Evolutionary conservation across 1,140 invertebrate genomes (phyloP).

Genomic region (Eupeodes corollae): DNA sequence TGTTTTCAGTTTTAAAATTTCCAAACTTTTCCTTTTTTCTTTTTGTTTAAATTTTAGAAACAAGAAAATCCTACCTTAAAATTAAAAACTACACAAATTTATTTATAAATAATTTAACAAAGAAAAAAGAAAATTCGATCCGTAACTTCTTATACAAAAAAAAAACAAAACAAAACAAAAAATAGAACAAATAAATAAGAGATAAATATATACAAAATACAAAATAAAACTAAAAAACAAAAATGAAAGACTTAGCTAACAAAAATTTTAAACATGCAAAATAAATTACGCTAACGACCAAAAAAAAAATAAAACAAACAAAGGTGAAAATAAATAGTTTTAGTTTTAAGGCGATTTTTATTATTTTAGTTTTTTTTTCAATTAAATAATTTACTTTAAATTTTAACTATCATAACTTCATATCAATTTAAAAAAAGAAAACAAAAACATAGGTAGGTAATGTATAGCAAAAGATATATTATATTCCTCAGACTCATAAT

Average conservation of each 20-base stretch:
- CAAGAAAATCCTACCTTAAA: too few species aligned
- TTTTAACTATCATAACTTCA: too few species aligned
- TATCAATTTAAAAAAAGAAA: too few species aligned
- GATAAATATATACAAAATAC: conserved; percentile 13
- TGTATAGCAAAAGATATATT: too few species aligned
- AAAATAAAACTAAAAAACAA: not conserved
- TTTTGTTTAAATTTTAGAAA: too few species aligned
- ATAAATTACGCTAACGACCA: not conserved
- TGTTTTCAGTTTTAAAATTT: too few species aligned
- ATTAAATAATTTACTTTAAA: not conserved
- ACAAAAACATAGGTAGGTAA: too few species aligned
- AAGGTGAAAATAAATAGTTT: not conserved
- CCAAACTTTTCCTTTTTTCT: too few species aligned
- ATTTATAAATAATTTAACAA: conserved; percentile 2
- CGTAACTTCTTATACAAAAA: too few species aligned
- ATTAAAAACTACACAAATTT: too few species aligned
- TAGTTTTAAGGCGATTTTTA: not conserved
- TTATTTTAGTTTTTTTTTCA: not conserved
- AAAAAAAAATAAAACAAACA: not conserved
- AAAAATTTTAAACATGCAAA: conserved; percentile 1
- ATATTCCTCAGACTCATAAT: too few species aligned
- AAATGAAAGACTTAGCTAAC: conserved; percentile 1
- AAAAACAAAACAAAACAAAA: not conserved
- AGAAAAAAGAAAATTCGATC: not conserved
- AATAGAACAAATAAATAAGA: conserved; percentile 12